A percentile compares a stretch with the other conserved stretches of the same genome.
Conservation (phyloP, 2,113 vertebrate genomes). For the Tautogolabrus adspersus region DNA sequence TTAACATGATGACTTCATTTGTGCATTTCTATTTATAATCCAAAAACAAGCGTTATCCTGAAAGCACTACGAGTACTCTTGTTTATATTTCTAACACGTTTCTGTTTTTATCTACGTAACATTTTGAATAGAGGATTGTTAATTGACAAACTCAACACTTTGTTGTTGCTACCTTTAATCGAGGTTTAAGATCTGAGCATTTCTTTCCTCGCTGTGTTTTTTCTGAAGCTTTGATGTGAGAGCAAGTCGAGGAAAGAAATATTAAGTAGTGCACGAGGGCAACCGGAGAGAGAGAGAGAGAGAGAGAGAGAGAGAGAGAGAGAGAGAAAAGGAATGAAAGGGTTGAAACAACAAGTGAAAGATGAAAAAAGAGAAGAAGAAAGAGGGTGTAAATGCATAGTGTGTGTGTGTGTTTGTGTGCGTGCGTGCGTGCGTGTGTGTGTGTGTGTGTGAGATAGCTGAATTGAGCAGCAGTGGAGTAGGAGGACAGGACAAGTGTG, state of each 20-base stretch:
- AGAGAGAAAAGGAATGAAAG: neutral
- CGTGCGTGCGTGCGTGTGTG: conserved; percentile 1
- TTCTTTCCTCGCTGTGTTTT: neutral
- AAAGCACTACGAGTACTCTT: no score
- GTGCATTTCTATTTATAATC: no score
- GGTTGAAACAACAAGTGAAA: neutral
- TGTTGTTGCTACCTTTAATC: neutral
- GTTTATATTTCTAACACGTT: no score
- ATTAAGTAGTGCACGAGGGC: neutral
- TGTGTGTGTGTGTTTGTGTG: conserved; percentile 3
- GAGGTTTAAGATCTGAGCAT: neutral
- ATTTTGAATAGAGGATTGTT: neutral
- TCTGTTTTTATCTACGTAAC: no score
- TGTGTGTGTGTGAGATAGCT: neutral
- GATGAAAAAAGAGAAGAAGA: neutral
- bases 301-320: no score
- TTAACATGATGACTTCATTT: no score
- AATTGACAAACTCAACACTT: neutral
- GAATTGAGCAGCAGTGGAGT: conserved; percentile 71
- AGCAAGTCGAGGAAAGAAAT: neutral
- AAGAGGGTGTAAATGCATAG: neutral
- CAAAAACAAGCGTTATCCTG: no score
- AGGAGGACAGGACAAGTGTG: conserved; percentile 65
- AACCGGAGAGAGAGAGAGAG: neutral
- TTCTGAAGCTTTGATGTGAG: neutral